Evolutionary conservation across 2,888 invertebrate genomes (phyloP).

Genomic region (Dryocosmus kuriphilus): DNA sequence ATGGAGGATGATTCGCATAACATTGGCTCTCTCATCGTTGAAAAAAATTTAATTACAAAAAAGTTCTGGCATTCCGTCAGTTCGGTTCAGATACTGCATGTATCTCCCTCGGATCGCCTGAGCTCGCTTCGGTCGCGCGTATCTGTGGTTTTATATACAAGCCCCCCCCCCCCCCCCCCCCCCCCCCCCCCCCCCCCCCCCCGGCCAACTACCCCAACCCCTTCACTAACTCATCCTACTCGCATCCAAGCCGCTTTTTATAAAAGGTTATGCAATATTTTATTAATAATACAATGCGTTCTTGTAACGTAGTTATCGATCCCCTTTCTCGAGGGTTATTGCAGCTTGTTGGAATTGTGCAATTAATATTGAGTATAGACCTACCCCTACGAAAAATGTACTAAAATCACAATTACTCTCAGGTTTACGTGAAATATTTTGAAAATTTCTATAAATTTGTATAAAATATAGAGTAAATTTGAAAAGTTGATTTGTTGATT

Average conservation of each 20-base stretch:
- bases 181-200: constrained; percentile 59
- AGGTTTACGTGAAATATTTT: too few relatives aligned
- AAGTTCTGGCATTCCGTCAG: constrained; percentile 78
- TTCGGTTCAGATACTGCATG: constrained; percentile 71
- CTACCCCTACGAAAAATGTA: neutral
- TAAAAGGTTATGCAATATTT: constrained; percentile 73
- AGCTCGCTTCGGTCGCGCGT: constrained; percentile 66
- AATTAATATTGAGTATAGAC: constrained; percentile 17
- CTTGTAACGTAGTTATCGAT: constrained; percentile 55
- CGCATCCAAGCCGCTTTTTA: constrained; percentile 59
- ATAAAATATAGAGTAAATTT: too few relatives aligned
- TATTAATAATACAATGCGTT: constrained; percentile 72
- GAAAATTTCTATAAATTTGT: too few relatives aligned
- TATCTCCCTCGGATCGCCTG: constrained; percentile 22
- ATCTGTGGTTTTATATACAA: constrained; percentile 74
- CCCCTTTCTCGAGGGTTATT: constrained; percentile 53
- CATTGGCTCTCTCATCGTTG: constrained; percentile 57
- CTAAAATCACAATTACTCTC: too few relatives aligned
- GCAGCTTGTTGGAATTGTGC: constrained; percentile 11
- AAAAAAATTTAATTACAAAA: constrained; percentile 77
- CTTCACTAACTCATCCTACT: constrained; percentile 48
- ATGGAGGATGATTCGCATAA: constrained; percentile 58
- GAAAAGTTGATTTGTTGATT: too few relatives aligned
- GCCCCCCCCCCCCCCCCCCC: constrained; percentile 62
- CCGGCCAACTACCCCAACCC: constrained; percentile 53